Conservation (phyloP, 2,113 vertebrate species). For the Porphyrio hochstetteri region DNA sequence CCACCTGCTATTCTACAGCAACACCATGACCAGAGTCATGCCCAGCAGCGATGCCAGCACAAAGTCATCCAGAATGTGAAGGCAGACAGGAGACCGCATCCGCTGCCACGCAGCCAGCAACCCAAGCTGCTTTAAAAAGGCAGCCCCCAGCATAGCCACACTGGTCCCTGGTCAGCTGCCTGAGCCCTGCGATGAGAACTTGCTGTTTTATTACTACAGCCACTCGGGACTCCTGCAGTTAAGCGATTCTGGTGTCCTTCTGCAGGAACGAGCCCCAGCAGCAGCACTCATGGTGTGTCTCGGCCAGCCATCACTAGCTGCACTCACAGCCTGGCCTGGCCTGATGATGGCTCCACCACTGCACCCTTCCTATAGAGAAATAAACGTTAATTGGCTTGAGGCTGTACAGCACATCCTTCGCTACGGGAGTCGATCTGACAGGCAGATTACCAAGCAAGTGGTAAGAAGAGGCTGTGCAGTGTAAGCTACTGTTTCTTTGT, state of each 20-base stretch:
- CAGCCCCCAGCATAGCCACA: neutral
- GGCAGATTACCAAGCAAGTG: neutral
- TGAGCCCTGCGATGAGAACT: neutral
- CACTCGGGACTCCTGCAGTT: neutral
- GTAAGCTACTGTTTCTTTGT: neutral
- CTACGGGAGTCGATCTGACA: neutral
- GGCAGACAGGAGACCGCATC: neutral
- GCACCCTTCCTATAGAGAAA: neutral
- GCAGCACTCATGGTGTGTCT: rapidly evolving
- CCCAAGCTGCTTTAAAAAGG: neutral
- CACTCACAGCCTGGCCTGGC: neutral
- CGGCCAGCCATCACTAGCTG: neutral
- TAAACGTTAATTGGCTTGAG: neutral
- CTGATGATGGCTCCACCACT: rapidly evolving
- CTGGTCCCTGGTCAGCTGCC: neutral
- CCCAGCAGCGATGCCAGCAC: neutral
- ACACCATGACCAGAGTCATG: neutral
- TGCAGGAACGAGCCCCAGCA: neutral
- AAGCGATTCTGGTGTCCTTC: neutral
- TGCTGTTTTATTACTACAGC: neutral
- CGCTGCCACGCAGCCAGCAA: neutral
- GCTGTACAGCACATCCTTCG: neutral
- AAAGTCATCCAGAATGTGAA: neutral
- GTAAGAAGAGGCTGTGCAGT: neutral
- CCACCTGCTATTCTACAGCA: neutral